Conservation (phyloP, 37 sponge, comb jelly and placozoan genomes). For the Halisarca cf. caerulea region DNA sequence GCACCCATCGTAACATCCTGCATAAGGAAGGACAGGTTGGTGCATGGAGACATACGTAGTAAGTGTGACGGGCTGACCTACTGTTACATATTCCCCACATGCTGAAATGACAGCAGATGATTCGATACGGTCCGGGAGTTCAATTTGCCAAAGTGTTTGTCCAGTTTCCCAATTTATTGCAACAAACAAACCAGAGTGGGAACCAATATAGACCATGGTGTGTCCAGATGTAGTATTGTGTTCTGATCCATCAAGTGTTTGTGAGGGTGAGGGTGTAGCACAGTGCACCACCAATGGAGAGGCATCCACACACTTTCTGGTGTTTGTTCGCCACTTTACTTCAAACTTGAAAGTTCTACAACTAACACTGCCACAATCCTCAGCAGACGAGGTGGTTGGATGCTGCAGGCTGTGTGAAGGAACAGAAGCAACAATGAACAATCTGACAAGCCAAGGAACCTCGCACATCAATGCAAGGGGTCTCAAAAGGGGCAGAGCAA, state of each 20-base stretch:
- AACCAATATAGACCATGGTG: constrained; percentile 64
- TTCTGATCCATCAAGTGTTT: neutral
- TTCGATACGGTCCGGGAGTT: constrained; percentile 76
- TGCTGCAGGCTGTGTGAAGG: too few relatives aligned
- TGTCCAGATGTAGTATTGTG: neutral
- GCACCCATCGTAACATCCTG: constrained; percentile 87
- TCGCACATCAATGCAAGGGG: too few relatives aligned
- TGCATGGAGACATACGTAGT: too few relatives aligned
- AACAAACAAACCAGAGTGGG: constrained; percentile 78
- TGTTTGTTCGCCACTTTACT: constrained; percentile 59
- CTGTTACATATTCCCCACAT: constrained; percentile 67
- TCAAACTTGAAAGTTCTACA: neutral
- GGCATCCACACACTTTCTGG: constrained; percentile 86
- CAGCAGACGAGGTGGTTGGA: too few relatives aligned
- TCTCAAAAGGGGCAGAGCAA: too few relatives aligned
- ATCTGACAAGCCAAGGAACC: too few relatives aligned
- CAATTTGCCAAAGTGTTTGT: constrained; percentile 48
- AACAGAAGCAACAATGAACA: too few relatives aligned
- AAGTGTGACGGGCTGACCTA: constrained; percentile 60
- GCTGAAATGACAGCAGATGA: constrained; percentile 75
- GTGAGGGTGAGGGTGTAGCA: neutral
- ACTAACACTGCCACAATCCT: too few relatives aligned
- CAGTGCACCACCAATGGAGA: constrained; percentile 79
- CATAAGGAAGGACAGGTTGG: neutral
- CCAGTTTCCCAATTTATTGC: constrained; percentile 56